These are phyloP conservation scores for Phortica okadai DNA, from an alignment of 2,888 invertebrate species.

Conservation along the genomic window DNA sequence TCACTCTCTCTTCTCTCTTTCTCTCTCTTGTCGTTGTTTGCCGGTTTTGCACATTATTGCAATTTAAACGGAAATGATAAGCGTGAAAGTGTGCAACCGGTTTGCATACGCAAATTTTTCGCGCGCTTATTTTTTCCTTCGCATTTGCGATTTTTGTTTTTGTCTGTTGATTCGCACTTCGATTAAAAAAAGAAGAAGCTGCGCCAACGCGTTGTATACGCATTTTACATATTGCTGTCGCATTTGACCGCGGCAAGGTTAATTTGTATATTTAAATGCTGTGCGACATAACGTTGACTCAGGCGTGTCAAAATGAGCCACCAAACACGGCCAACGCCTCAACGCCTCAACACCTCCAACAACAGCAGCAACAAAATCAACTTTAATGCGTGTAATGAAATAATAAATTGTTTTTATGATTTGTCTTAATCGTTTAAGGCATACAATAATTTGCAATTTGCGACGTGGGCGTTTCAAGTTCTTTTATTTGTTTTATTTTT, in stretches of 20 bases:
- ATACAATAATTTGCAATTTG: too few species aligned
- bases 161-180: background rate
- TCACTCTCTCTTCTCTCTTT: background rate
- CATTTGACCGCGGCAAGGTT: constrained; percentile 15
- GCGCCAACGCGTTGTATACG: constrained; percentile 6
- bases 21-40: background rate
- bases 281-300: background rate
- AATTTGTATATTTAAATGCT: constrained; percentile 15
- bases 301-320: background rate
- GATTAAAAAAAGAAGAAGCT: background rate
- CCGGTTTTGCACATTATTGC: background rate
- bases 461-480: background rate
- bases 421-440: background rate
- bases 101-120: constrained; percentile 5
- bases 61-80: constrained; percentile 22
- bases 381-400: constrained; percentile 2
- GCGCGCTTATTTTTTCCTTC: constrained; percentile 8
- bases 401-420: background rate
- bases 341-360: background rate
- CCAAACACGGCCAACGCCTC: background rate
- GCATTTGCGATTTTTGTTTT: constrained; percentile 1
- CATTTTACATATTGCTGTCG: background rate
- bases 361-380: background rate
- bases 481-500: background rate
- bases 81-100: constrained; percentile 21